Conservation (phyloP, 2,797 vertebrate species). For the Falco peregrinus region DNA sequence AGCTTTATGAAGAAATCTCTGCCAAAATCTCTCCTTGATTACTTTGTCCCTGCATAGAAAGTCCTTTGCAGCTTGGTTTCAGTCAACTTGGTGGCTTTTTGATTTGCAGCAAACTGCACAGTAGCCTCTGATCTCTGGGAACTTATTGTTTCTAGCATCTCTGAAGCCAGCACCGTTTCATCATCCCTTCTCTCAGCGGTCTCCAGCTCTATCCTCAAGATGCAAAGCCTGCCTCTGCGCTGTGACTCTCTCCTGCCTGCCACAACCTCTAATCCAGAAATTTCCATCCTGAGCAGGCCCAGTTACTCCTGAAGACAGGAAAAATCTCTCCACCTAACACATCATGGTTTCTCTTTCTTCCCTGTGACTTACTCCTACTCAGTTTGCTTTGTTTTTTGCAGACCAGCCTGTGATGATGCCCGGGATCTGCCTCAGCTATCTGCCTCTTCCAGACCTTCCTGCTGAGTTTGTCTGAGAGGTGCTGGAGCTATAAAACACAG, state of each 20-base stretch:
- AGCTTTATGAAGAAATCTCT: background rate
- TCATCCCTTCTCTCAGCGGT: background rate
- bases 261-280: background rate
- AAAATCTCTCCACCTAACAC: background rate
- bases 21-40: background rate
- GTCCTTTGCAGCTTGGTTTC: background rate
- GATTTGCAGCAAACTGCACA: background rate
- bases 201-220: background rate
- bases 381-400: background rate
- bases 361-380: background rate
- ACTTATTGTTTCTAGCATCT: background rate
- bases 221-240: background rate
- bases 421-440: background rate
- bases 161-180: background rate
- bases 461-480: background rate
- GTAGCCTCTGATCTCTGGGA: background rate
- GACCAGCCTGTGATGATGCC: background rate
- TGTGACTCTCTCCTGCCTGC: background rate
- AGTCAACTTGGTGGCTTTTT: background rate
- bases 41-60: background rate
- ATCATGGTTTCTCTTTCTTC: background rate
- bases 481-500: constrained; percentile 11
- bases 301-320: background rate
- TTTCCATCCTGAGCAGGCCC: background rate
- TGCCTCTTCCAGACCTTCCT: background rate